These are phyloP conservation scores for Caenorhabditis wallacei DNA, from an alignment of 2,888 invertebrate species.

Conservation along the genomic window DNA sequence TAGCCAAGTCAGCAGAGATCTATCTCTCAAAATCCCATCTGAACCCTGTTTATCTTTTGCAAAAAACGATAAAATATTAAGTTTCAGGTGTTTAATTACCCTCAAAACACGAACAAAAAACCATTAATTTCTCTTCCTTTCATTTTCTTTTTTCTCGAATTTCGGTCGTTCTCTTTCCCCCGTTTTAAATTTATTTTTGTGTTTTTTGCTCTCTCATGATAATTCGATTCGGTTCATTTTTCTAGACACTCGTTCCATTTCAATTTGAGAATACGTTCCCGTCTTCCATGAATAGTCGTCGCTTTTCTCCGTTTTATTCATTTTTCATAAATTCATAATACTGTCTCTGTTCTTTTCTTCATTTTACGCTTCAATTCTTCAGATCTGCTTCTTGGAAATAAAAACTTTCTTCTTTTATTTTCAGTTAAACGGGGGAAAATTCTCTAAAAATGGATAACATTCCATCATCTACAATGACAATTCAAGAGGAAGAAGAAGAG, in stretches of 20 bases:
- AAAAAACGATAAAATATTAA: slow-evolving; percentile 1
- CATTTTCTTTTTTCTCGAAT: slow-evolving; percentile 11
- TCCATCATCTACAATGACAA: slow-evolving; percentile 13
- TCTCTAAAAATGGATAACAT: slow-evolving; percentile 6
- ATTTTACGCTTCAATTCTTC: slow-evolving; percentile 32
- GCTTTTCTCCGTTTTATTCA: slow-evolving; percentile 1
- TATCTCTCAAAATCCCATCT: neutral
- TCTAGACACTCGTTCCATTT: slow-evolving; percentile 24
- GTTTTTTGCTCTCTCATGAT: slow-evolving; percentile 36
- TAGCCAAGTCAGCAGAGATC: neutral
- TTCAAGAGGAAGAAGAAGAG: slow-evolving; percentile 55
- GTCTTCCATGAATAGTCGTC: slow-evolving; percentile 6
- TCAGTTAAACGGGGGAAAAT: neutral
- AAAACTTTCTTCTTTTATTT: slow-evolving; percentile 13
- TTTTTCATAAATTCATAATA: slow-evolving; percentile 48
- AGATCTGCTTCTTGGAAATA: slow-evolving; percentile 12
- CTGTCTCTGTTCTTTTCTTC: slow-evolving; percentile 25
- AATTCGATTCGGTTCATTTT: slow-evolving; percentile 22
- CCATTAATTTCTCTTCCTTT: neutral
- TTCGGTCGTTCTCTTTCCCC: neutral
- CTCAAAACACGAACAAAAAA: neutral
- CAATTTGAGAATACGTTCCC: slow-evolving; percentile 14
- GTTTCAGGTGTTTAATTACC: slow-evolving; percentile 41
- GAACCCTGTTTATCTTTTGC: neutral
- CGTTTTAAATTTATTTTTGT: slow-evolving; percentile 16